Base-by-base conservation (phyloP, 2,888 invertebrate species). In the Drosophila meridionalis region DNA sequence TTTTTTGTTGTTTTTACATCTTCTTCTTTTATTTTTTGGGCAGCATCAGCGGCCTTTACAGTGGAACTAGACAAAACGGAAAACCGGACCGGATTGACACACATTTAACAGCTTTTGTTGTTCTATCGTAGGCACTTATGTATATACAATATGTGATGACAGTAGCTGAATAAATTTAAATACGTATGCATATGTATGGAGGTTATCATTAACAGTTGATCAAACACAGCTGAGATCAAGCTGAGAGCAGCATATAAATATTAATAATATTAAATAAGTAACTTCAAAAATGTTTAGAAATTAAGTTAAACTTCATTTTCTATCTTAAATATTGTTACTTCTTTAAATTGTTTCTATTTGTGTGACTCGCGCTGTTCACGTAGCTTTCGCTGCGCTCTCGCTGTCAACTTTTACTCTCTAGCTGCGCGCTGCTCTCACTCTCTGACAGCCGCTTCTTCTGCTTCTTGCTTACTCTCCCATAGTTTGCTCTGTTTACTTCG, bases 361-460 rank as follows among this genome's bases (percentile, higher is more conserved):
- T 26, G 2, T 58, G 26, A 3, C 45, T 34, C 0, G 11, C 11
- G 3, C 45, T 58, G 58, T 58, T 3, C 26, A 42, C 36, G 26
- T 28, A 76, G 73, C 79, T 82, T 82, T 81, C 82, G 82, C 76
- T 76, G 59, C 53, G 56, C 63, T 67, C 61, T 42, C 66, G 50
- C 57, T 57, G 20, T 12, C 43, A 69, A 90, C 89, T 87, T 90
- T 90, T 90, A 90, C 89, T 87, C 90, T 87, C 84, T 42, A 64
- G 57, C 70, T 53, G 58, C 40, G 45, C 52, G 63, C 66, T 69
- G 42, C 73, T 62, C 69, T 73, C 64, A 48, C 68, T 61, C 59
- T 70, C 59, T 63, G 50, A 6, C 50, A 11, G 11, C 50, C 48
- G 59, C 14, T 57, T 57, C 67, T 71, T 28, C 32, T 26, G 38